Conservation (phyloP, 2,113 vertebrate species). For the Ancistrus triradiatus region DNA sequence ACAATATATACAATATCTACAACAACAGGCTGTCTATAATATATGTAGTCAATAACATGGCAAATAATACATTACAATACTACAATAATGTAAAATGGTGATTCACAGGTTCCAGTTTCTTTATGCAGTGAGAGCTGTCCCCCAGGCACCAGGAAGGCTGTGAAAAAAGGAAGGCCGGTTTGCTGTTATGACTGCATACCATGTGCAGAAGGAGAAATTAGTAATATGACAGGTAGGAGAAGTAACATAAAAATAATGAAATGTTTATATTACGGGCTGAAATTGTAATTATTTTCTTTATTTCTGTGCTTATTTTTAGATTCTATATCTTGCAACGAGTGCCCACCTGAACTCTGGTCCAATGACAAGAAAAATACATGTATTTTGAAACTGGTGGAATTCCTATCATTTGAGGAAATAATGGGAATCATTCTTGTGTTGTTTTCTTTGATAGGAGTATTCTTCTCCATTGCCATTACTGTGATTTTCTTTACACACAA, state of each 20-base stretch:
- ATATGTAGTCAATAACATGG: neutral
- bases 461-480: constrained; percentile 30
- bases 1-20: neutral
- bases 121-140: constrained; percentile 47
- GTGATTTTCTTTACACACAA: constrained; percentile 46
- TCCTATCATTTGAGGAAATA: constrained; percentile 20
- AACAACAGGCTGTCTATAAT: neutral
- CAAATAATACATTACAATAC: neutral
- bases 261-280: neutral
- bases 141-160: constrained; percentile 41
- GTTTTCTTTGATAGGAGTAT: constrained; percentile 44
- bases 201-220: constrained; percentile 49
- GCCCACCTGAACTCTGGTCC: constrained; percentile 46
- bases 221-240: constrained; percentile 46
- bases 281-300: neutral
- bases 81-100: neutral
- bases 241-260: neutral
- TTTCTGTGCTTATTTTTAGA: constrained; percentile 27
- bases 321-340: constrained; percentile 41
- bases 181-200: constrained; percentile 52
- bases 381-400: constrained; percentile 20
- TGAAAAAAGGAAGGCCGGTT: constrained; percentile 45
- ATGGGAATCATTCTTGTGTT: constrained; percentile 47
- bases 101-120: constrained; percentile 47
- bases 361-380: constrained; percentile 42